Evolutionary conservation across 2,888 invertebrate species (phyloP).

Genomic region (Lithophane semibrunnea): DNA sequence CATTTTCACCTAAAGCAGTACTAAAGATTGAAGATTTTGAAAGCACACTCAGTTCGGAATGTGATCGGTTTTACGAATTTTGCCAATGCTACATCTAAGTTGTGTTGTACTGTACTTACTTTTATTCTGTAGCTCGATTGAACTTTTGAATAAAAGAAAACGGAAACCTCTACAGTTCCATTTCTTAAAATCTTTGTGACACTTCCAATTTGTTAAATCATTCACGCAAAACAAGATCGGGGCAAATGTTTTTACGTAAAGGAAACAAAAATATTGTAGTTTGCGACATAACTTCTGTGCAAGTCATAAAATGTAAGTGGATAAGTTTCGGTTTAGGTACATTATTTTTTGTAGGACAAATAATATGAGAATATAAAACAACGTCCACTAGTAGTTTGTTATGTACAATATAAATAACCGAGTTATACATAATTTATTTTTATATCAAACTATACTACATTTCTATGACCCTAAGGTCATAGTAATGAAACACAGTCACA

Average conservation of each 20-base stretch:
- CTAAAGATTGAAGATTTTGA: no score
- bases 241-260: conserved; percentile 66
- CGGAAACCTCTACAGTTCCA: background rate
- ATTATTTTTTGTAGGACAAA: conserved; percentile 21
- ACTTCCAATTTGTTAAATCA: conserved; percentile 58
- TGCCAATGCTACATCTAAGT: no score
- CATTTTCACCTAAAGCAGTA: no score
- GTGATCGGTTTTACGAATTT: no score
- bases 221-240: conserved; percentile 55
- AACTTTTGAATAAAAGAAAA: background rate
- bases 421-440: conserved; percentile 26
- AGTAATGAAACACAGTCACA: background rate
- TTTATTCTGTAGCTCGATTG: background rate
- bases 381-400: conserved; percentile 4
- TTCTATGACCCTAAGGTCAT: background rate
- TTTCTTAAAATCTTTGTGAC: conserved; percentile 35
- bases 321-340: conserved; percentile 19
- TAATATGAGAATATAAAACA: conserved; percentile 33
- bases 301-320: conserved; percentile 40
- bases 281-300: conserved; percentile 31
- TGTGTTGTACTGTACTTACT: no score
- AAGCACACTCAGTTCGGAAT: no score
- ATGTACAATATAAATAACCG: conserved; percentile 20
- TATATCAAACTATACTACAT: conserved; percentile 7
- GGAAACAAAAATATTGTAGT: conserved; percentile 64